Evolutionary conservation across 2,113 vertebrate species (phyloP).

Genomic region (Sciurus niger): DNA sequence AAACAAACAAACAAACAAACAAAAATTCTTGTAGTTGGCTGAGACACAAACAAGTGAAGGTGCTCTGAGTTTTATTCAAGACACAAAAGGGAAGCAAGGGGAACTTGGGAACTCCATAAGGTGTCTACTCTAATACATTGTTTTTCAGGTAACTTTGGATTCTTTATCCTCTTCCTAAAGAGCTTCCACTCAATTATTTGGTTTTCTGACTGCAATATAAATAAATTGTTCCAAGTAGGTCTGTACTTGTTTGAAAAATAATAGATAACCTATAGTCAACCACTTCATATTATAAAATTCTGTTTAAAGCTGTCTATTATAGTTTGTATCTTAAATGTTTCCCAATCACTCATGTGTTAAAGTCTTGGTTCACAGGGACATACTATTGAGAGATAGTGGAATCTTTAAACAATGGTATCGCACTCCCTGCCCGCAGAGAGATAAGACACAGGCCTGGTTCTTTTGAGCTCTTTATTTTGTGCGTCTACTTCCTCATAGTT

Average conservation of each 20-base stretch:
- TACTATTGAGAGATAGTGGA: not conserved
- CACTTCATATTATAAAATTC: not conserved
- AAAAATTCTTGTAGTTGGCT: too few relatives aligned
- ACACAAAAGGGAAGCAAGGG: too few relatives aligned
- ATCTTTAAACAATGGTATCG: too few relatives aligned
- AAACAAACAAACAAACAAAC: too few relatives aligned
- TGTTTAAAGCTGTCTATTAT: not conserved
- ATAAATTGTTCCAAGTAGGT: not conserved
- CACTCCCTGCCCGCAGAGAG: too few relatives aligned
- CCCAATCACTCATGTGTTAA: not conserved
- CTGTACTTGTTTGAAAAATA: not conserved
- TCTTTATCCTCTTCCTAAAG: not conserved
- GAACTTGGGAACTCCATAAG: too few relatives aligned
- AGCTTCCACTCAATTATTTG: not conserved
- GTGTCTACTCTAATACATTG: not conserved
- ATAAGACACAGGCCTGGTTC: too few relatives aligned
- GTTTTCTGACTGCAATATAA: not conserved
- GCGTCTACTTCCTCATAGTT: too few relatives aligned
- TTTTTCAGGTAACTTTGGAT: not conserved
- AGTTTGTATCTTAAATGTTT: not conserved
- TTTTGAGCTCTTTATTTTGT: too few relatives aligned
- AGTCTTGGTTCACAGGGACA: not conserved
- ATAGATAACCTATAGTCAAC: not conserved
- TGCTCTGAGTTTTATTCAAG: too few relatives aligned
- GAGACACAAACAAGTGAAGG: not conserved